phyloP scores from a whole-genome alignment of 2,113 vertebrate species.

The Corapipo altera region DNA sequence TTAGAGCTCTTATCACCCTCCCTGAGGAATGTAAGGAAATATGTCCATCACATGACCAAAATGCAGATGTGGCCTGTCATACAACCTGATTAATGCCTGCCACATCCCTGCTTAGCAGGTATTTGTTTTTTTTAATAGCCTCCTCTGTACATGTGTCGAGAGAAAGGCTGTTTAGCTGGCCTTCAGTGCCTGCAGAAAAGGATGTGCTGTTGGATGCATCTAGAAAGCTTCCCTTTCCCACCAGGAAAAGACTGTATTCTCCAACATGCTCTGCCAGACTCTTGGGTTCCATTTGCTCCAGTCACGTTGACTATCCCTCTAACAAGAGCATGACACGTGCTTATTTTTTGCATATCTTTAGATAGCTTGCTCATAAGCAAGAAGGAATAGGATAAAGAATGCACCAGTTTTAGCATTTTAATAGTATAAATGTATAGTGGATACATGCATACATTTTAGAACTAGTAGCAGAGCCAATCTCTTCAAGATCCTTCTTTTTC shows the following conservation, averaged over 20 bases:
- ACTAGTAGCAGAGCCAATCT: not conserved
- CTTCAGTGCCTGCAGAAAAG: not conserved
- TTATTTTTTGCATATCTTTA: not conserved
- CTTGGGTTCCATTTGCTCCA: not conserved
- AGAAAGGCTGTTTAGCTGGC: not conserved
- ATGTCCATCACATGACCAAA: not conserved
- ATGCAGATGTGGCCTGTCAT: not conserved
- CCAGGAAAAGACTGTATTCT: not conserved
- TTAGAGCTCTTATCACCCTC: not conserved
- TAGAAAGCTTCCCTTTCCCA: not conserved
- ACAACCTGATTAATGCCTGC: not conserved
- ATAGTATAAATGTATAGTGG: not conserved
- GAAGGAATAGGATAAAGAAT: not conserved
- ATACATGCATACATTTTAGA: not conserved
- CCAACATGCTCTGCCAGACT: not conserved
- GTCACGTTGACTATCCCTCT: not conserved
- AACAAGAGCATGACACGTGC: not conserved
- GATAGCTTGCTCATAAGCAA: not conserved
- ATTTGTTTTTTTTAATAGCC: not conserved
- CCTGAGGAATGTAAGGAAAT: not conserved
- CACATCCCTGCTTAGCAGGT: not conserved
- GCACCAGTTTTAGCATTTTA: not conserved
- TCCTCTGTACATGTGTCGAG: fast-evolving
- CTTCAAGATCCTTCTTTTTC: not conserved
- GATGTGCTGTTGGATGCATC: not conserved